Evolutionary conservation across 1,140 invertebrate genomes (phyloP).

Genomic region (Potamilus streckersoni): DNA sequence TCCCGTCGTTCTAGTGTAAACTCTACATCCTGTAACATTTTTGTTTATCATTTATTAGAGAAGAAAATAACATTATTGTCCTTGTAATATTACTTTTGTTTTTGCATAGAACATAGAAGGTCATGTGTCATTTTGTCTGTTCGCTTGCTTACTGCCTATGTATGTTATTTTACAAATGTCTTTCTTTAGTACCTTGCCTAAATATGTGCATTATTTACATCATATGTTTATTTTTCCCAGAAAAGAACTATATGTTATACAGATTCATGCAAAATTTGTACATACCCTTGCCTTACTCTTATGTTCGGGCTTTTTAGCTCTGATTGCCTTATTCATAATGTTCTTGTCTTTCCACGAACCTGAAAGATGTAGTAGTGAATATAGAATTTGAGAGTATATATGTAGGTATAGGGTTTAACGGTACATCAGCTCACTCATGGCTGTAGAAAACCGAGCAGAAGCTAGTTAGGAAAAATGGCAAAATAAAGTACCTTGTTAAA

Average conservation of each 20-base stretch:
- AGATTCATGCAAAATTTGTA: not conserved
- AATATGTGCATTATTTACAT: not conserved
- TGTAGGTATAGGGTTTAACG: not conserved
- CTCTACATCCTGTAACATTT: slow-evolving; percentile 17
- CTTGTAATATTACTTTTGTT: not conserved
- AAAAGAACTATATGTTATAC: not conserved
- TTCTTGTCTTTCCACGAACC: slow-evolving; percentile 19
- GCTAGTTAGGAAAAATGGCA: not conserved
- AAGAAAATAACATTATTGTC: not conserved
- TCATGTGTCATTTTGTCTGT: too few relatives aligned
- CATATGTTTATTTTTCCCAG: not conserved
- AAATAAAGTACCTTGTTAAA: not conserved
- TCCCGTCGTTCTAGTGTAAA: slow-evolving; percentile 18
- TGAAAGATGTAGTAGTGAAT: not conserved
- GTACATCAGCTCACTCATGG: not conserved
- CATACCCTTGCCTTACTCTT: slow-evolving; percentile 24
- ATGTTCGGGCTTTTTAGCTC: slow-evolving; percentile 16
- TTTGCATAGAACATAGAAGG: too few relatives aligned
- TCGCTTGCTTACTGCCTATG: too few relatives aligned
- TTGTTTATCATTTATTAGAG: not conserved
- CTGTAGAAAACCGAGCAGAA: not conserved
- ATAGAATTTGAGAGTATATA: not conserved
- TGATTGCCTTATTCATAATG: slow-evolving; percentile 5
- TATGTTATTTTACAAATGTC: too few relatives aligned
- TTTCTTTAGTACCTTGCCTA: not conserved